Percentiles rank a stretch among this genome's conserved stretches.
phyloP scores from a whole-genome alignment of 1,140 invertebrate genomes.

The Sinella curviseta region DNA sequence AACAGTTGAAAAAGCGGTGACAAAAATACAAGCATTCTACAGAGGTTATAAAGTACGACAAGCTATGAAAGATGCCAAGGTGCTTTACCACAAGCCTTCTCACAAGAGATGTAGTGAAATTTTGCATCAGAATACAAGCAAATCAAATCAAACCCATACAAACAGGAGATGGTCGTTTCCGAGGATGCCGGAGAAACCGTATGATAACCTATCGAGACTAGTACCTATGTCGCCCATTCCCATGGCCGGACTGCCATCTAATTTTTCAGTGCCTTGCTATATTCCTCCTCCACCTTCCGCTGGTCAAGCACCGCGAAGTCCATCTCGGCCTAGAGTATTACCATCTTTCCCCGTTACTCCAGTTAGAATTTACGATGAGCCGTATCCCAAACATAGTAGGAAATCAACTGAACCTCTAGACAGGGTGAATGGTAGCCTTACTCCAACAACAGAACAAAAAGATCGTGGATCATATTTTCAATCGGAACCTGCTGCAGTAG shows the following conservation, averaged over 20 bases:
- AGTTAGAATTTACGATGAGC: conserved; percentile 28
- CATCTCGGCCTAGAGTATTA: neutral
- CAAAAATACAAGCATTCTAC: conserved; percentile 37
- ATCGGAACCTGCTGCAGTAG: too few species aligned
- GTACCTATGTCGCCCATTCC: neutral
- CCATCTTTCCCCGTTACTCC: conserved; percentile 24
- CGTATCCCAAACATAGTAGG: conserved; percentile 32
- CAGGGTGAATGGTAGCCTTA: too few species aligned
- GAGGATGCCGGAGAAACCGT: conserved; percentile 20
- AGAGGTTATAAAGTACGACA: conserved; percentile 30
- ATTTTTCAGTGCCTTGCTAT: conserved; percentile 13
- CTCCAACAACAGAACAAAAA: too few species aligned
- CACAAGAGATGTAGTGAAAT: neutral
- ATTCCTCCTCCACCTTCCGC: conserved; percentile 6
- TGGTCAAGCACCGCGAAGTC: neutral
- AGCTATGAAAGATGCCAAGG: conserved; percentile 27
- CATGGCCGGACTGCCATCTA: neutral
- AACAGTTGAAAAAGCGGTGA: conserved; percentile 1
- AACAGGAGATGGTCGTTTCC: neutral
- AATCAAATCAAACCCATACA: neutral
- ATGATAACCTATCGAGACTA: conserved; percentile 17
- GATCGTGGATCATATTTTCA: too few species aligned
- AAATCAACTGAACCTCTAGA: neutral
- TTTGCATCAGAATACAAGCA: neutral
- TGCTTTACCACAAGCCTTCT: neutral